phyloP scores from a whole-genome alignment of 2,888 invertebrate species.

The Trichogramma evanescens region DNA sequence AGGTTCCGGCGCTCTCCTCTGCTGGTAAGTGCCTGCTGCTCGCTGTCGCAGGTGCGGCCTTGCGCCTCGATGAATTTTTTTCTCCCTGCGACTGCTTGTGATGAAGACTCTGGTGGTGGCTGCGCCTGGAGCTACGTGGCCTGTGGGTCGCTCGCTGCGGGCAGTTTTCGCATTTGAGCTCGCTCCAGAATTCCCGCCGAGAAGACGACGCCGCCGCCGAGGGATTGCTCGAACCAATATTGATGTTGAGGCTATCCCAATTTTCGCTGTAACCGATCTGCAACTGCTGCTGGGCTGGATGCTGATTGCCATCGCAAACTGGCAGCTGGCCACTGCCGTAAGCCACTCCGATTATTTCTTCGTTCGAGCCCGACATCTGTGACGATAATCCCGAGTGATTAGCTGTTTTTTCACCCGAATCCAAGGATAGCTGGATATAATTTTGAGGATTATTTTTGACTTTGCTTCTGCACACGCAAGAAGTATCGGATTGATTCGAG shows the following conservation, averaged over 20 bases:
- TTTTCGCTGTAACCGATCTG: constrained; percentile 44
- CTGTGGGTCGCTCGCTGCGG: constrained; percentile 17
- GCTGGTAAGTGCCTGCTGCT: not conserved
- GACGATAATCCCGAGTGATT: constrained; percentile 33
- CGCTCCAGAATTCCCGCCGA: constrained; percentile 41
- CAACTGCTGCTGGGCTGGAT: constrained; percentile 27
- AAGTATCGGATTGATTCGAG: constrained; percentile 32
- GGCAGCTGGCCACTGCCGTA: constrained; percentile 42
- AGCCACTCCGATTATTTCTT: constrained; percentile 43
- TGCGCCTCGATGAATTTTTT: not conserved
- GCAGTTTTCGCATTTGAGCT: constrained; percentile 41
- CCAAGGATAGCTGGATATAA: too few relatives aligned
- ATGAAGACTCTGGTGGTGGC: too few relatives aligned
- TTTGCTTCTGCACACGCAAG: constrained; percentile 38
- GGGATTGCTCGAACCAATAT: constrained; percentile 34
- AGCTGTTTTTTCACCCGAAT: constrained; percentile 24
- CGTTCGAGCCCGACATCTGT: constrained; percentile 40
- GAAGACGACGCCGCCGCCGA: constrained; percentile 32
- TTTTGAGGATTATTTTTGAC: not conserved
- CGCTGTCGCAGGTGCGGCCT: constrained; percentile 7
- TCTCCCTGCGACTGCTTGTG: too few relatives aligned
- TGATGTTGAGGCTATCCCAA: constrained; percentile 44
- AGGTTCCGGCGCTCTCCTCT: constrained; percentile 36
- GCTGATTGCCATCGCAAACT: constrained; percentile 41
- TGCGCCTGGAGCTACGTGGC: not conserved